A percentile compares a stretch with the other conserved stretches of the same genome.
These are phyloP conservation scores for Lasiurus borealis DNA, from an alignment of 2,113 vertebrate species.

Conservation along the genomic window DNA sequence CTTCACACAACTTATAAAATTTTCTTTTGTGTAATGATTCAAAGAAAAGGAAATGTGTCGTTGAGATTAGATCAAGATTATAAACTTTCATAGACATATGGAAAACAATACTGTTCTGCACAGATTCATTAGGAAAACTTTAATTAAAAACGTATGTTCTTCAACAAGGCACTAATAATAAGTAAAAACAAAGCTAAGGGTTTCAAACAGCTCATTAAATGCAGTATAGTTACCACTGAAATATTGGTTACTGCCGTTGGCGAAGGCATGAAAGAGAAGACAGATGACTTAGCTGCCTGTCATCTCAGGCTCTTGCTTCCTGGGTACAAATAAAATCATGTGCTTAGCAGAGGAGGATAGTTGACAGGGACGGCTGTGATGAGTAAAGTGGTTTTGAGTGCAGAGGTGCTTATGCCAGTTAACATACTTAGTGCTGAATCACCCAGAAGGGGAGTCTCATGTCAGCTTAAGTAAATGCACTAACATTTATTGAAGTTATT, in stretches of 20 bases:
- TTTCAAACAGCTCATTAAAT: slow-evolving; percentile 39
- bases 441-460: neutral
- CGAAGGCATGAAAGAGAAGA: neutral
- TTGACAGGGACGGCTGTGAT: neutral
- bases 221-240: neutral
- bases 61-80: slow-evolving; percentile 10
- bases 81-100: neutral
- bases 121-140: slow-evolving; percentile 35
- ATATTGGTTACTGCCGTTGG: neutral
- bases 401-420: neutral
- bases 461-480: neutral
- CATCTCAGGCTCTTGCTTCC: neutral
- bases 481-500: neutral
- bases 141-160: slow-evolving; percentile 19
- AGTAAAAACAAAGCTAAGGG: neutral
- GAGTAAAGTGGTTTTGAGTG: neutral
- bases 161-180: neutral
- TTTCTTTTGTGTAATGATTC: neutral
- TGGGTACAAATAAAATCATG: neutral
- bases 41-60: slow-evolving; percentile 12
- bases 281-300: neutral
- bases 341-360: neutral
- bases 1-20: neutral
- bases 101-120: neutral
- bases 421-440: neutral